phyloP scores from a whole-genome alignment of 2,113 vertebrate genomes.

The Tichodroma muraria region DNA sequence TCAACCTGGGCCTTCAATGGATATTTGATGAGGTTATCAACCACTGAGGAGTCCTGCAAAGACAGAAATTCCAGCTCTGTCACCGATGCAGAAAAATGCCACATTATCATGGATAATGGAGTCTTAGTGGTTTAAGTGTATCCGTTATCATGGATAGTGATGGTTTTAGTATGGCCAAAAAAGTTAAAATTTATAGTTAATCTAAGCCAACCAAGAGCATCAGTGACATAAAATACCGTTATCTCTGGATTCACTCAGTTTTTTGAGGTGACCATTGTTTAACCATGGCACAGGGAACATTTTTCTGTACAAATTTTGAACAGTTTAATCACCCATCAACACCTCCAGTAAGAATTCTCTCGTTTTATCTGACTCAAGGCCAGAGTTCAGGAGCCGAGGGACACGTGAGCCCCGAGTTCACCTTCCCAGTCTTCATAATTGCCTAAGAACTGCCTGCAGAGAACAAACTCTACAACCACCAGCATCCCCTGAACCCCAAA shows the following conservation, averaged over 20 bases:
- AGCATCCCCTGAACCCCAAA: neutral
- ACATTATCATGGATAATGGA: neutral
- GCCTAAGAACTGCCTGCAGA: neutral
- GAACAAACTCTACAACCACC: neutral
- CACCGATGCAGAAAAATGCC: neutral
- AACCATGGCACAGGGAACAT: neutral
- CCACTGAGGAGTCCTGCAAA: neutral
- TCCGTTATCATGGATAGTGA: no score
- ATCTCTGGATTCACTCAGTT: neutral
- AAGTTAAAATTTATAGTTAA: neutral
- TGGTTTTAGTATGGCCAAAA: neutral
- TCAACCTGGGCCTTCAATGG: neutral
- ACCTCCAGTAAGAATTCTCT: neutral
- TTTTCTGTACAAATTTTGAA: neutral
- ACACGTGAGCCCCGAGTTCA: neutral
- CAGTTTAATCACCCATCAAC: neutral
- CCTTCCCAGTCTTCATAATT: neutral
- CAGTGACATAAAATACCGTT: accelerated
- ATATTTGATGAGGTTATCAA: neutral
- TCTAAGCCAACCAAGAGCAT: neutral
- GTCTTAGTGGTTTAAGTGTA: no score
- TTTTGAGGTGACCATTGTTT: neutral
- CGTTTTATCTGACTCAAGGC: neutral
- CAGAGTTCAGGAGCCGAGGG: neutral
- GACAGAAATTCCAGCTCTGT: neutral